Evolutionary conservation across 1,140 invertebrate species (phyloP).

Genomic region (Coptotermes formosanus): DNA sequence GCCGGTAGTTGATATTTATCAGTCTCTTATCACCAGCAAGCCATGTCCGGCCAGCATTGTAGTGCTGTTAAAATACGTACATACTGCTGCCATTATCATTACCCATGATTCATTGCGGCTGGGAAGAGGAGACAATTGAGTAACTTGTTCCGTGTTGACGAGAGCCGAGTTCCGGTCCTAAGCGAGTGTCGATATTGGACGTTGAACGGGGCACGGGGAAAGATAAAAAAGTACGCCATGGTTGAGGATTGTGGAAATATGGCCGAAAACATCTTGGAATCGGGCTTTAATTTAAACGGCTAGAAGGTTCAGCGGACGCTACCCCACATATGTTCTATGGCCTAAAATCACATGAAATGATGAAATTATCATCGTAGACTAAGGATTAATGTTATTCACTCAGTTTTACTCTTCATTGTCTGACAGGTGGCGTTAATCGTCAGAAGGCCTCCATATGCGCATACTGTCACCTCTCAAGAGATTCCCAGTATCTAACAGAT

Average conservation of each 20-base stretch:
- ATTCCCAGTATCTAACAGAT: too few relatives aligned
- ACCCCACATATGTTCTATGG: too few relatives aligned
- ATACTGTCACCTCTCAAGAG: too few relatives aligned
- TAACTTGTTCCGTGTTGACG: conserved; percentile 18
- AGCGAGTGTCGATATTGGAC: not conserved
- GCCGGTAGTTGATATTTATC: conserved; percentile 14
- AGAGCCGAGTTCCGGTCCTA: conserved; percentile 4
- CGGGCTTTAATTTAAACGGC: not conserved
- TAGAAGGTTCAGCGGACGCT: too few relatives aligned
- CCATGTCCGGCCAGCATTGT: not conserved
- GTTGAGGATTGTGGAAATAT: not conserved
- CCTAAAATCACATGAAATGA: too few relatives aligned
- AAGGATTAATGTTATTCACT: too few relatives aligned
- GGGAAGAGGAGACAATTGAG: conserved; percentile 14
- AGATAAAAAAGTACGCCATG: not conserved
- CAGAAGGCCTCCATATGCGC: too few relatives aligned
- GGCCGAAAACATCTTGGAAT: not conserved
- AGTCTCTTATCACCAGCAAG: not conserved
- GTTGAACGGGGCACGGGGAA: not conserved
- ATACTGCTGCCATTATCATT: conserved; percentile 6
- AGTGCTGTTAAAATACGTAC: conserved; percentile 4
- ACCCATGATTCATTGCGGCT: conserved; percentile 13
- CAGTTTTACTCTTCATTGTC: too few relatives aligned
- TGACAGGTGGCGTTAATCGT: too few relatives aligned
- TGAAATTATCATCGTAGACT: too few relatives aligned